phyloP scores from a whole-genome alignment of 2,888 invertebrate genomes.

The Xestobium rufovillosum region DNA sequence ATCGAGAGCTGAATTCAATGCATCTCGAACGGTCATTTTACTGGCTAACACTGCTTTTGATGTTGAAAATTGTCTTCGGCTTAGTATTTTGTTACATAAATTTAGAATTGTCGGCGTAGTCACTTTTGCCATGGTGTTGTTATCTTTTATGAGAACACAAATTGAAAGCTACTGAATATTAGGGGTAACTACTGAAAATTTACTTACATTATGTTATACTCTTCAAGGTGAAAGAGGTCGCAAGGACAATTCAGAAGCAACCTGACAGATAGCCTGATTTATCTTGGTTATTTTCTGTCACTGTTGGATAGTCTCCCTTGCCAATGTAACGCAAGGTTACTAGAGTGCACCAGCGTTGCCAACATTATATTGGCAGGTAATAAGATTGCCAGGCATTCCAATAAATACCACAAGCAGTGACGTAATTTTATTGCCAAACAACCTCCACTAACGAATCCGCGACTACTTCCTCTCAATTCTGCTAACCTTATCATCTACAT shows the following conservation, averaged over 20 bases:
- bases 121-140: slow-evolving; percentile 27
- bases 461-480: too few species aligned
- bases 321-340: not conserved
- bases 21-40: slow-evolving; percentile 92
- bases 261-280: not conserved
- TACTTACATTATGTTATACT: not conserved
- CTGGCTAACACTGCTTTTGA: slow-evolving; percentile 44
- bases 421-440: too few species aligned
- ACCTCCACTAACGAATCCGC: too few species aligned
- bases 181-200: not conserved
- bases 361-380: too few species aligned
- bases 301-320: not conserved
- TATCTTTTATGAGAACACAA: slow-evolving; percentile 14
- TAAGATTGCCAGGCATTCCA: too few species aligned
- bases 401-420: too few species aligned
- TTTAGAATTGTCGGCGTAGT: slow-evolving; percentile 33
- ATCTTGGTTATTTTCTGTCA: slow-evolving; percentile 2
- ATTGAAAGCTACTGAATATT: slow-evolving; percentile 13
- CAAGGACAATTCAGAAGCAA: slow-evolving; percentile 22
- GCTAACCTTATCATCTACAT: too few species aligned
- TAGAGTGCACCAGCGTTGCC: not conserved
- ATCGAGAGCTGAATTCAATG: slow-evolving; percentile 90
- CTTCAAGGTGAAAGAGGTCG: slow-evolving; percentile 33
- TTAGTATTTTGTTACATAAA: slow-evolving; percentile 36
- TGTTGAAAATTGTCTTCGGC: slow-evolving; percentile 49